Evolutionary conservation across 2,113 vertebrate species (phyloP).

Genomic region (Serilophus lunatus): DNA sequence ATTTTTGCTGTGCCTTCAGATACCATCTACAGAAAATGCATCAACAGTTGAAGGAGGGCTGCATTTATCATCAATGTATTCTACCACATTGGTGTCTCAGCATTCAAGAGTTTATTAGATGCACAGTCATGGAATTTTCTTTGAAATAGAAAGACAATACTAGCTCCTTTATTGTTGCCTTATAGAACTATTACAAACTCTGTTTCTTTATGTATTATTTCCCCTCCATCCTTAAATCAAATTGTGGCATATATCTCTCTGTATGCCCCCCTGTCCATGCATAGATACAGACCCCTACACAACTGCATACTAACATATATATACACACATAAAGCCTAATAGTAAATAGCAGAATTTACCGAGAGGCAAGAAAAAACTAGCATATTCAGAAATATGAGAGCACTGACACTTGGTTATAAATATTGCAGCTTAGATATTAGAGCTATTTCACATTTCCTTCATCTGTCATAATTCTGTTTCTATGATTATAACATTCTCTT

Average conservation of each 20-base stretch:
- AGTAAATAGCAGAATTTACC: neutral
- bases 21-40: conserved; percentile 55
- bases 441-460: neutral
- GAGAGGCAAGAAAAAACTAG: neutral
- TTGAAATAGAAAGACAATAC: neutral
- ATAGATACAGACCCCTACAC: neutral
- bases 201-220: neutral
- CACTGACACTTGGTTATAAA: neutral
- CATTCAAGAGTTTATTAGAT: conserved; percentile 13
- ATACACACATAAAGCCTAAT: neutral
- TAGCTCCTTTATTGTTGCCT: neutral
- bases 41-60: conserved; percentile 25
- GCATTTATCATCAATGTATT: neutral
- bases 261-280: neutral
- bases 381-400: neutral
- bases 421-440: neutral
- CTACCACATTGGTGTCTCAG: neutral
- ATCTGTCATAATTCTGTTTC: neutral
- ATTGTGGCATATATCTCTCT: neutral
- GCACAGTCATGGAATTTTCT: neutral
- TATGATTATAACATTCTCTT: neutral
- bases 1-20: conserved; percentile 41
- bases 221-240: neutral
- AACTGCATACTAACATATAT: neutral
- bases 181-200: neutral